A percentile compares a stretch with the other conserved stretches of the same genome.
These are phyloP conservation scores for Aphyosemion australe DNA, from an alignment of 2,113 vertebrate species.

Conservation along the genomic window DNA sequence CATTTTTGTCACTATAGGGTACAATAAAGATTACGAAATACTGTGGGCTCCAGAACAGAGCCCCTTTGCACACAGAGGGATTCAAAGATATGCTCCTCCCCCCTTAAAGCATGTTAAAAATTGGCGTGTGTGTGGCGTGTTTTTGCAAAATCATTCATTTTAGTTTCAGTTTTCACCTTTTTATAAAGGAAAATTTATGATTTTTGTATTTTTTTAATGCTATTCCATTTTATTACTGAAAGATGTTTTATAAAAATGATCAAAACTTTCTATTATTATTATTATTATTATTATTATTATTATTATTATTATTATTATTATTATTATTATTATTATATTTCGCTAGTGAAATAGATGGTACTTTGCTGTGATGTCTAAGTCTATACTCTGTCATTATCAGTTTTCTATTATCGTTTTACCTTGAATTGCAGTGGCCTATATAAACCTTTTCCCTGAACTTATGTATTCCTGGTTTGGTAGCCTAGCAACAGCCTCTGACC, in stretches of 20 bases:
- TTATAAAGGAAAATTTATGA: too few species aligned
- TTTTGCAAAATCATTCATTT: neutral
- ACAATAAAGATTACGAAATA: slow-evolving; percentile 32
- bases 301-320: neutral
- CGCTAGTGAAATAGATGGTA: slow-evolving; percentile 4
- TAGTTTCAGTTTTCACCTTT: neutral
- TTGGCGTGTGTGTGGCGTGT: neutral
- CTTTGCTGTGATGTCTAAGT: slow-evolving; percentile 41
- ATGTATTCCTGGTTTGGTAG: slow-evolving; percentile 80
- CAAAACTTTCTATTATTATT: neutral
- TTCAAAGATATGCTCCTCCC: neutral
- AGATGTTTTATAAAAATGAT: neutral
- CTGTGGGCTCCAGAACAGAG: slow-evolving; percentile 4
- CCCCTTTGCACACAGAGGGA: neutral
- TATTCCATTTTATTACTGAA: neutral
- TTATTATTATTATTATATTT: slow-evolving; percentile 21
- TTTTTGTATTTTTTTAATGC: too few species aligned
- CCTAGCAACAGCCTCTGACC: slow-evolving; percentile 84
- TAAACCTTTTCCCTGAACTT: slow-evolving; percentile 74
- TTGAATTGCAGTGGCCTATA: slow-evolving; percentile 73
- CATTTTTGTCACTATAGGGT: slow-evolving; percentile 5
- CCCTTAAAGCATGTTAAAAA: neutral
- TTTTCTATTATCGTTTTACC: slow-evolving; percentile 67
- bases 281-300: slow-evolving; percentile 5
- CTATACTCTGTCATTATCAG: slow-evolving; percentile 51